Evolutionary conservation across 1,140 invertebrate species (phyloP).

Genomic region (Apis laboriosa): DNA sequence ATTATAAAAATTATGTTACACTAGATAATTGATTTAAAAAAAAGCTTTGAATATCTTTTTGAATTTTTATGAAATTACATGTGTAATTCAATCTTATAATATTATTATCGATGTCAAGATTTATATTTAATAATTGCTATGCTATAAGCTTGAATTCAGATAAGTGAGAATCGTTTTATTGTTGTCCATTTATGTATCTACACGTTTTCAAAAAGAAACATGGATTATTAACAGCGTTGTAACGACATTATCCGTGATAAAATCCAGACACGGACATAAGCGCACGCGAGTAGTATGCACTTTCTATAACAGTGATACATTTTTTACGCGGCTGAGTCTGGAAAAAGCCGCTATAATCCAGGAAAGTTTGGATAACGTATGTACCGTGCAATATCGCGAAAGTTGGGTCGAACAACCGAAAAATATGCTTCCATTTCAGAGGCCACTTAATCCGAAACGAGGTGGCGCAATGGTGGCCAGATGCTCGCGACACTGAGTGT

Average conservation of each 20-base stretch:
- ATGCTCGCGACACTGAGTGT: conserved; percentile 51
- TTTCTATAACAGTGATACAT: conserved; percentile 26
- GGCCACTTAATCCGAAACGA: conserved; percentile 54
- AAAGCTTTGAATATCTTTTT: no score
- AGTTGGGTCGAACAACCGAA: conserved; percentile 42
- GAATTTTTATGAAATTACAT: no score
- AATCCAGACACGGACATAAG: conserved; percentile 24
- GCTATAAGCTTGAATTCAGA: no score
- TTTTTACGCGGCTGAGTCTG: conserved; percentile 27
- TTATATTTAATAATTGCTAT: no score
- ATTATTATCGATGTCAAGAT: no score
- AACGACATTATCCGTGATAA: conserved; percentile 37
- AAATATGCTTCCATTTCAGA: conserved; percentile 43
- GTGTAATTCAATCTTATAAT: no score
- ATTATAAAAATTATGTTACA: no score
- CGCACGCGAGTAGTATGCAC: neutral
- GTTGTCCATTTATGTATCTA: neutral
- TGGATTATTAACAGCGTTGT: conserved; percentile 23
- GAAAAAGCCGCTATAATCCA: conserved; percentile 27
- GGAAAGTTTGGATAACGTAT: conserved; percentile 49
- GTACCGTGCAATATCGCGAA: conserved; percentile 37
- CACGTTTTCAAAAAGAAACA: conserved; percentile 6
- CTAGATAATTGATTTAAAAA: no score
- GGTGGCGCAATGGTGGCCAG: conserved; percentile 36
- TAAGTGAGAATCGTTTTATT: no score